Base-by-base conservation (phyloP, 1,140 invertebrate species). In the Drosophila serrata region DNA sequence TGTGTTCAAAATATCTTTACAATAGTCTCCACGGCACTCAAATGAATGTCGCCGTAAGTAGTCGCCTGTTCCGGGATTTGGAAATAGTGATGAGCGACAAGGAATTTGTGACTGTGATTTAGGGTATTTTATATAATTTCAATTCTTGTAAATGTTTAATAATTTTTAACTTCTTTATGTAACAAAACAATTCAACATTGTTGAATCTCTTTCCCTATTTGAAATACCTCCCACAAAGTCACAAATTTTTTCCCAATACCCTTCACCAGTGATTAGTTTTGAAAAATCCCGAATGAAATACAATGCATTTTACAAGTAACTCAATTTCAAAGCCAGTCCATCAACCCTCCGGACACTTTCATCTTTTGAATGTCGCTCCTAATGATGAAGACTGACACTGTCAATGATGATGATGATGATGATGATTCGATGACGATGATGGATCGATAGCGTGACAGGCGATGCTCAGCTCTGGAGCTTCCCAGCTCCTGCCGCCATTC, bases 1-100 rank as follows among this genome's bases (percentile, higher is more conserved):
- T 87, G 35, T 79, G 81, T 82, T 88, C 75, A 51, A 87, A 86
- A 87, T 80, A 87, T 88, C 73, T 60, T 65, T 80, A 58, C 75
- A 87, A 60, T 78, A 81, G 77, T 85, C 81, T 70, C 31, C 59
- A 67, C 55, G 70, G 63, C 63, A 88, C 63, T 82, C 67, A 76
- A 88, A 87, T 87, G 75, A 87, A 87, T 80, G 84, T 88, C 67
- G 60, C 40, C 67, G 49, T 76, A 80, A 79, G 75, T 76, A 72
- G 79, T 82, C 58, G 46, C 48, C 46, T 61, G 57, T 8, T 33
- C 33, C 27, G 42, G 27, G 48, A 49, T 51, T 46, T 42, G 35
- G 8, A 17, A 17, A 11, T 33, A 51, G 82, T 56, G 80, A 75
- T 87, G 82, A 48, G 53, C 63, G 58, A n/a, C 6, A 1, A 6